These are phyloP conservation scores for Albula glossodonta DNA, from an alignment of 2,113 vertebrate genomes.

Conservation along the genomic window DNA sequence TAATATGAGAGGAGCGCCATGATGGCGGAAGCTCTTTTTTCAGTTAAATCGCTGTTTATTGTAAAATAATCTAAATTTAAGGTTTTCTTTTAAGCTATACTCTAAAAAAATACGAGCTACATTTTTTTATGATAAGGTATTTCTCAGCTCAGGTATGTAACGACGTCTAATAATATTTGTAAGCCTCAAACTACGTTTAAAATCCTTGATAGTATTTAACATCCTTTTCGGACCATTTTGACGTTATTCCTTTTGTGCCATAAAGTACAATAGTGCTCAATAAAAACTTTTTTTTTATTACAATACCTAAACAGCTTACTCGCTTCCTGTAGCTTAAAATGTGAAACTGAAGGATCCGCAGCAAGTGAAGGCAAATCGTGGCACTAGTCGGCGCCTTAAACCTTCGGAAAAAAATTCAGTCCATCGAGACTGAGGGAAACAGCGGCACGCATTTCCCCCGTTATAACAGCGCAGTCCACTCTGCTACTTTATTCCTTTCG, in stretches of 20 bases:
- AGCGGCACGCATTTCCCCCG: not conserved
- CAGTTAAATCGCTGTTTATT: no score
- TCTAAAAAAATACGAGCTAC: no score
- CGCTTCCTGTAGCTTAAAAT: not conserved
- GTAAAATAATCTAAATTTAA: not conserved
- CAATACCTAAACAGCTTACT: not conserved
- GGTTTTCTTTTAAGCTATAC: not conserved
- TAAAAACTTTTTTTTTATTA: no score
- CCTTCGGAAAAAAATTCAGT: slow-evolving; percentile 14
- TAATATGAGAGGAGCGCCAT: no score
- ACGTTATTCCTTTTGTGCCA: not conserved
- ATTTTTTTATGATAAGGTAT: no score
- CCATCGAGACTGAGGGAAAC: not conserved
- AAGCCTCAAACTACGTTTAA: no score
- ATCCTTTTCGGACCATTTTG: not conserved
- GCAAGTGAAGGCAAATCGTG: not conserved
- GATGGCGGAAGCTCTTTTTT: no score
- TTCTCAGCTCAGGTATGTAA: no score
- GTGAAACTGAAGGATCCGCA: not conserved
- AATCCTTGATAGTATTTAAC: no score
- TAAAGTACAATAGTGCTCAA: not conserved
- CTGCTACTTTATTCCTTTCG: not conserved
- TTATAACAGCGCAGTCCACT: not conserved
- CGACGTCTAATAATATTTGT: no score
- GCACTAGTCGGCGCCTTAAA: slow-evolving; percentile 39